Percentiles rank a stretch among this genome's conserved stretches.
Evolutionary conservation across 2,797 vertebrate species (phyloP).

Genomic region (Alca torda): DNA sequence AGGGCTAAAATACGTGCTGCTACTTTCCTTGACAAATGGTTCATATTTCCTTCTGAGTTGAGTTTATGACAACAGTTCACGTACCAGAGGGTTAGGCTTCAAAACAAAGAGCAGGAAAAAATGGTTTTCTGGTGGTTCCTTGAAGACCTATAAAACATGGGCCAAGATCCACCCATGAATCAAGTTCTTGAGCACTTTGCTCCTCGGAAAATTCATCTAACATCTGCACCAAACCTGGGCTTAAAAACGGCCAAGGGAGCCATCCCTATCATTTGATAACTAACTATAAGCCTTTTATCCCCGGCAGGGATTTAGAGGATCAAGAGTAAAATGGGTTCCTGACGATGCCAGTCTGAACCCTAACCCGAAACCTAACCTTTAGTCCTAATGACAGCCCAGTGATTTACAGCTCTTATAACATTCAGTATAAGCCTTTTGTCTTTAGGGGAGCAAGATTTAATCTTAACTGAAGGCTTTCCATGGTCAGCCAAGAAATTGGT

Average conservation of each 20-base stretch:
- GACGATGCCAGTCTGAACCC: background rate
- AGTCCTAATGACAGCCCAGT: background rate
- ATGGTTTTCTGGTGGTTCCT: background rate
- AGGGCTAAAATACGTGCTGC: conserved; percentile 5
- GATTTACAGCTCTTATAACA: background rate
- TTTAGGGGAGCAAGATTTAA: background rate
- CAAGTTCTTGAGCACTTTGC: background rate
- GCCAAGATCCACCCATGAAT: background rate
- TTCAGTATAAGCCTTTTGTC: background rate
- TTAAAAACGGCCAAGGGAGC: background rate
- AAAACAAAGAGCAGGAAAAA: background rate
- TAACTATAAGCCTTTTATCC: background rate
- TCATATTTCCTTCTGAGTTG: conserved; percentile 4
- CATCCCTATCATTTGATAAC: background rate
- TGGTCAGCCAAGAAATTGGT: background rate
- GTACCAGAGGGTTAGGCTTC: background rate
- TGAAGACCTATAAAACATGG: conserved; percentile 29
- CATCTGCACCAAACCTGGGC: background rate
- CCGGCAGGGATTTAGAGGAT: background rate
- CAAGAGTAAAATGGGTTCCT: conserved; percentile 7
- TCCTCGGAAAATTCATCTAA: conserved; percentile 25
- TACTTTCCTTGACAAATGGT: conserved; percentile 23
- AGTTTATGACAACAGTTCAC: background rate
- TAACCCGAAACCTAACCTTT: background rate
- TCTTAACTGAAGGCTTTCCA: background rate